Evolutionary conservation across 2,888 invertebrate genomes (phyloP).

Genomic region (Rapana venosa): DNA sequence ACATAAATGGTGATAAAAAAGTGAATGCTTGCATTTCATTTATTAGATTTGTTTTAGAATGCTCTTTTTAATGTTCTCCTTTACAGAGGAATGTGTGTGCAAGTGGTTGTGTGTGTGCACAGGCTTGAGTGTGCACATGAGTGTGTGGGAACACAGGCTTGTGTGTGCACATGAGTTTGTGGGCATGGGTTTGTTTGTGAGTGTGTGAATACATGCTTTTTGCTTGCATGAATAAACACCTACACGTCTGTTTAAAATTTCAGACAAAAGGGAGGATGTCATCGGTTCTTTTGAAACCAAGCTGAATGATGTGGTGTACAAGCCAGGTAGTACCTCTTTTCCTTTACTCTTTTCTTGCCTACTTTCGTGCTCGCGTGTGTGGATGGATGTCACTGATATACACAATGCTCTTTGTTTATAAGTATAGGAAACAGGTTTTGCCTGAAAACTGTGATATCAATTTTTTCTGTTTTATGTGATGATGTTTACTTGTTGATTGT

Average conservation of each 20-base stretch:
- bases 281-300: slow-evolving; percentile 57
- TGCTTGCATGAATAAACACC: too few species aligned
- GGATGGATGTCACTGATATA: neutral
- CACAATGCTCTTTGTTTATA: too few species aligned
- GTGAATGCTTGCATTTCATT: too few species aligned
- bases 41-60: too few species aligned
- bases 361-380: neutral
- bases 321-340: slow-evolving; percentile 57
- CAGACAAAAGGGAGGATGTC: slow-evolving; percentile 51
- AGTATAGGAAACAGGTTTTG: too few species aligned
- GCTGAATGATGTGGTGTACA: slow-evolving; percentile 59
- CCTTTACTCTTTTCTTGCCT: too few species aligned
- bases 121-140: neutral
- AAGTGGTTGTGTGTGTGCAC: neutral
- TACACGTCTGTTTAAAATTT: neutral
- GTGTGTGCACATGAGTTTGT: neutral
- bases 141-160: neutral
- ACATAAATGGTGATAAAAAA: too few species aligned
- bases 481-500: too few species aligned
- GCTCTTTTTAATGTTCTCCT: neutral
- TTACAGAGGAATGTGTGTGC: neutral
- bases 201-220: too few species aligned
- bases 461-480: too few species aligned
- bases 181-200: neutral
- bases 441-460: too few species aligned